phyloP scores from a whole-genome alignment of 2,797 vertebrate genomes.

The Ispidina lecontei region DNA sequence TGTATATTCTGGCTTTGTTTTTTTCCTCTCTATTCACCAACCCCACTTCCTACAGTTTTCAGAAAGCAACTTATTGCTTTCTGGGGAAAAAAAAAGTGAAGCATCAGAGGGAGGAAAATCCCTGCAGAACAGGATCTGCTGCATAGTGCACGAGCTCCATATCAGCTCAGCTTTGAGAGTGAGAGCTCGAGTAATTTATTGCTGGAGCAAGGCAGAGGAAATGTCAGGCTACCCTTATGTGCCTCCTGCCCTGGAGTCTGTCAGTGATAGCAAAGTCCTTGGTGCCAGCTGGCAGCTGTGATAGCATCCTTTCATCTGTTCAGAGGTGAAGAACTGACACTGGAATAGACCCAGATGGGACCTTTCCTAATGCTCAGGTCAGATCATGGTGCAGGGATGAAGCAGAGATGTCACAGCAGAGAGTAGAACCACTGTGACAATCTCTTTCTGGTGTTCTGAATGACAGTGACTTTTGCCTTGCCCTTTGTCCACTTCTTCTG shows the following conservation, averaged over 20 bases:
- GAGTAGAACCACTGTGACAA: background rate
- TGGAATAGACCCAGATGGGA: background rate
- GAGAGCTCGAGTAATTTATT: background rate
- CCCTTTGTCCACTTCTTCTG: background rate
- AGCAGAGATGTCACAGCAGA: background rate
- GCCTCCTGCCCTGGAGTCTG: background rate
- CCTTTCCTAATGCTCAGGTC: background rate
- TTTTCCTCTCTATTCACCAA: background rate
- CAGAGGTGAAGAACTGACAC: background rate
- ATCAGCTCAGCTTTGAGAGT: background rate
- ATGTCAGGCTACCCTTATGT: background rate
- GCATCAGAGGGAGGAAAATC: background rate
- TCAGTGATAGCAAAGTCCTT: background rate
- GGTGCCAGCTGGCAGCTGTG: background rate
- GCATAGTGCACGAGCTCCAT: background rate
- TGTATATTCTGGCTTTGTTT: background rate
- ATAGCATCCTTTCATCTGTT: background rate
- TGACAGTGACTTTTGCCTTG: background rate
- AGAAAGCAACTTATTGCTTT: background rate
- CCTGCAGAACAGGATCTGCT: background rate
- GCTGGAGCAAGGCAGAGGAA: background rate
- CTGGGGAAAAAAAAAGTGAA: background rate
- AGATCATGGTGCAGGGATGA: fast-evolving
- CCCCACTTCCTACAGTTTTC: background rate
- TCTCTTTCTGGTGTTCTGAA: background rate